Base-by-base conservation (phyloP, 2,888 invertebrate species). In the Cerastis rubricosa region DNA sequence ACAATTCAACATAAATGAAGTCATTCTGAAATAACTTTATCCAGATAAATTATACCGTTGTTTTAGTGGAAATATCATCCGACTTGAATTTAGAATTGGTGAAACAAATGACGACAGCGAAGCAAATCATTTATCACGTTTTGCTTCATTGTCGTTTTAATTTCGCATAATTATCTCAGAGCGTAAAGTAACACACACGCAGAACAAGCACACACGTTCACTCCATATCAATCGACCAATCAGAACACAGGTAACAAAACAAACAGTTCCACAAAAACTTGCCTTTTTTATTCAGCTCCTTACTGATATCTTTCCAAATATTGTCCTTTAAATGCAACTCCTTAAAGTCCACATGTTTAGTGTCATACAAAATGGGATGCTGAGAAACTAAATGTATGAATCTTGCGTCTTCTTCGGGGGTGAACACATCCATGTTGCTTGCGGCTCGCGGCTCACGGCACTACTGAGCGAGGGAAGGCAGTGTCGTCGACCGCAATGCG, bases 401-500 rank as follows among this genome's bases (percentile, higher is more conserved):
- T 54, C 6, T 47, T 40, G 74, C 75, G 74, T 75, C 75, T 0
- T 75, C 75, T 54, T 64, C 74, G 25, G 64, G 74, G 35, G 75
- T 74, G 25, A 75, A 74, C 35, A 25, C 75, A 0, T 74, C 75
- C 75, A 75, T 75, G 19, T 64, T 54, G 14, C 12, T 74, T 54
- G 74, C 75, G 64, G 22, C 74, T 64, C 75, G 63, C 74, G 64
- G 22, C 74, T 64, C 75, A 54, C 74, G 75, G 64, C 75, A 74
- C 35, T 47, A 75, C 75, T 75, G 45, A 45, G 45, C 19, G 3
- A 5, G 47, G 25, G 43, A 25, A 25, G 25, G 0, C 57, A 72
- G 74, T 74, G 74, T 74, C 74, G 74, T 72, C 74, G 74, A 72
- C 74, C 74, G 75, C 74, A 74, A 45, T 74, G 74, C 75, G 74